Conservation (phyloP, 1,140 invertebrate genomes). For the Lutraria rhynchaena region DNA sequence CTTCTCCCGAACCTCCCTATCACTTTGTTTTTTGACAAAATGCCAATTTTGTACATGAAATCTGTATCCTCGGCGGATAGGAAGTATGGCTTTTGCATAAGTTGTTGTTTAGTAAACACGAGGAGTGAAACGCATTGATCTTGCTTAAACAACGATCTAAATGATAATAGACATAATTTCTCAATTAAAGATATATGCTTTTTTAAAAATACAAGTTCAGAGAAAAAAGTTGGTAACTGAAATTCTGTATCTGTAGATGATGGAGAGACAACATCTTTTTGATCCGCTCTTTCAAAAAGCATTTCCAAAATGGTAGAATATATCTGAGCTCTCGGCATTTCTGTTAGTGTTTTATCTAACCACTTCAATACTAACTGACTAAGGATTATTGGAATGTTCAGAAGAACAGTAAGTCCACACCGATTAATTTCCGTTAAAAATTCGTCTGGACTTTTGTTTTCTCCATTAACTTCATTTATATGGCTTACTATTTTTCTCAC, state of each 20-base stretch:
- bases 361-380: neutral
- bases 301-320: neutral
- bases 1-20: neutral
- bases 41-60: neutral
- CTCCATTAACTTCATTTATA: neutral
- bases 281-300: neutral
- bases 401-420: neutral
- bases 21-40: slow-evolving; percentile 9
- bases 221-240: neutral
- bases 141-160: neutral
- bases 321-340: neutral
- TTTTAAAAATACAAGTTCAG: neutral
- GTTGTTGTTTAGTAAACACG: neutral
- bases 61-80: neutral
- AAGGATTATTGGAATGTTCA: neutral
- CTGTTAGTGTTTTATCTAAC: neutral
- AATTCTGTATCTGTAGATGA: neutral
- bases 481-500: neutral
- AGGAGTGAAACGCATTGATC: neutral
- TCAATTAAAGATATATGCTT: neutral
- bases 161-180: neutral
- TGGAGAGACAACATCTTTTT: slow-evolving; percentile 1
- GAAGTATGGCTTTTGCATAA: neutral
- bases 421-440: neutral
- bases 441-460: neutral